Base-by-base conservation (phyloP, 2,888 invertebrate genomes). In the Scaptomyza tumidula region DNA sequence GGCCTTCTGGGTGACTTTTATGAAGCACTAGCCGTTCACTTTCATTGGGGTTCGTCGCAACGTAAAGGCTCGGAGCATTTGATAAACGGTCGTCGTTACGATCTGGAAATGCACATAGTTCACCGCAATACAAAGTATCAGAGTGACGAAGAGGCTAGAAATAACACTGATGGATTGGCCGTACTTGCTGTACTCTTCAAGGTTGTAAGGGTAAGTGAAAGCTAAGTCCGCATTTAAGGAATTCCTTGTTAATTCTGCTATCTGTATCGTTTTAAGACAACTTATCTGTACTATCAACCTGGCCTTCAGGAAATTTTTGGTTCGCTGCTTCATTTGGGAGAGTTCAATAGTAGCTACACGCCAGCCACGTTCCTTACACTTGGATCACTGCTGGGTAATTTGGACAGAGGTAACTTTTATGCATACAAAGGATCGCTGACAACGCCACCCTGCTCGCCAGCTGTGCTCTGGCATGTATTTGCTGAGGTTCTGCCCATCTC, bases 11-110 rank as follows among this genome's bases (percentile, higher is more conserved):
- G 50, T 2, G 81, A 73, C 24, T 76, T 63, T 41, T 91, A 89
- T 57, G 90, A 90, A 63, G 89, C 88, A 0, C 71, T 82, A 31
- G 74, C 64, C 0, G 81, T 91, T 0, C 91, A 91, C 56, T 96
- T 96, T 91, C 96, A 96, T 90, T 96, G 96, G 96, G 92, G 94
- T 1, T 94, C 94, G 71, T 93, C 94, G 80, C 94, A 95, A 90
- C 94, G 94, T 88, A 93, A 94, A 33, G 96, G 96, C 10, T 95
- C 96, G 0, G 91, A 91, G 48, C 91, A 91, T 43, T 33, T 80
- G 24, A 67, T 91, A 0, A 88, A 91, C 62, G 85, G 89, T 3
- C 70, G 67, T n/a, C 94, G 94, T 54, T 94, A 93, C 75, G 94
- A 94, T 7, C 84, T 95, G 60, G 95, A 95, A 90, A 91, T 95